A percentile compares a stretch with the other conserved stretches of the same genome.
phyloP scores from a whole-genome alignment of 2,797 vertebrate genomes.

The Gymnopithys bicolor region DNA sequence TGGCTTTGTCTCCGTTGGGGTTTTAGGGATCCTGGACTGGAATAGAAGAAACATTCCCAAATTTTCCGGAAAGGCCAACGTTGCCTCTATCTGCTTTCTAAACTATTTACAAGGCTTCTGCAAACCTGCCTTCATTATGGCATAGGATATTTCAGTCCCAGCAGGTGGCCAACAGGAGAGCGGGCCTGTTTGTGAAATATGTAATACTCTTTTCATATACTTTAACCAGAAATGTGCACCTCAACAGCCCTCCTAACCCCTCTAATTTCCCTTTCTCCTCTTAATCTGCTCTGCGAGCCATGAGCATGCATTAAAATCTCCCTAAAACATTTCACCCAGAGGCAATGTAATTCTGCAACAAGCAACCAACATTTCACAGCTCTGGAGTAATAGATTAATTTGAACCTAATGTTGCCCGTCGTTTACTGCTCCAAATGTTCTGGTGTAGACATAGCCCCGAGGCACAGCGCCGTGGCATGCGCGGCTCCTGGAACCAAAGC shows the following conservation, averaged over 20 bases:
- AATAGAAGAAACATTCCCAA: constrained; percentile 56
- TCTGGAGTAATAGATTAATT: constrained; percentile 89
- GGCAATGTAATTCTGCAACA: constrained; percentile 87
- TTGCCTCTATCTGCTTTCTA: constrained; percentile 83
- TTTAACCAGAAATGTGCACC: constrained; percentile 87
- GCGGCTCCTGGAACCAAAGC: constrained; percentile 81
- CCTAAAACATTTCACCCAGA: constrained; percentile 85
- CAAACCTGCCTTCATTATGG: constrained; percentile 88
- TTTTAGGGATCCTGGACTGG: background rate
- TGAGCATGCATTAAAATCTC: constrained; percentile 90
- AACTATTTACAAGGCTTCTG: constrained; percentile 90
- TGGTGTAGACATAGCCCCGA: constrained; percentile 86
- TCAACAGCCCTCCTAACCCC: constrained; percentile 79
- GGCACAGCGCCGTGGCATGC: constrained; percentile 82
- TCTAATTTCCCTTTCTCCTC: constrained; percentile 87
- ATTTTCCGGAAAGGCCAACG: constrained; percentile 65
- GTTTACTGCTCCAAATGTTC: constrained; percentile 88
- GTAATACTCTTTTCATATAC: constrained; percentile 85
- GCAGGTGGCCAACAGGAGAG: constrained; percentile 84
- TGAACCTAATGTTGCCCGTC: constrained; percentile 85
- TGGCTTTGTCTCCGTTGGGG: constrained; percentile 32
- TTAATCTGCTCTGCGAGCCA: constrained; percentile 87
- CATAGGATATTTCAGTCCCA: constrained; percentile 87
- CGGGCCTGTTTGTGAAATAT: constrained; percentile 85
- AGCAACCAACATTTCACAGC: constrained; percentile 87